phyloP scores from a whole-genome alignment of 2,797 vertebrate genomes.

The Galaxias olidus region DNA sequence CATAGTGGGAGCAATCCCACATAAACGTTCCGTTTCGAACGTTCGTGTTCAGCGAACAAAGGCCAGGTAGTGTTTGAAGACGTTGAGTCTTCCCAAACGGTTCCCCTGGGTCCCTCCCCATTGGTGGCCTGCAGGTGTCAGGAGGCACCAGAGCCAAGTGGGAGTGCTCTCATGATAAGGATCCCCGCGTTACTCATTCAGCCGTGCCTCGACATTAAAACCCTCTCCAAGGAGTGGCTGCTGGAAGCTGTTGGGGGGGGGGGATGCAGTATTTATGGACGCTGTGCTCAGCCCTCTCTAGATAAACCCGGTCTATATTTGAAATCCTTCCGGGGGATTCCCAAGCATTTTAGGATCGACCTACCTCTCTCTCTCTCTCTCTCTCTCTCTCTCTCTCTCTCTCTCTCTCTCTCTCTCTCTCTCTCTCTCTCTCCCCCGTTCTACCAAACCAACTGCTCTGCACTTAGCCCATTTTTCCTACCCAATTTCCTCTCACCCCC shows the following conservation, averaged over 20 bases:
- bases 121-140: constrained; percentile 39
- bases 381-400: not conserved
- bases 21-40: too few species aligned
- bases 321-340: constrained; percentile 60
- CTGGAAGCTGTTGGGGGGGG: constrained; percentile 48
- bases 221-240: constrained; percentile 66
- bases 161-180: constrained; percentile 58
- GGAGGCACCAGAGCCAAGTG: constrained; percentile 47
- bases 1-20: too few species aligned
- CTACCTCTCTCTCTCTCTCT: constrained; percentile 45
- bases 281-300: constrained; percentile 59
- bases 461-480: not conserved
- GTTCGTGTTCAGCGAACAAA: too few species aligned
- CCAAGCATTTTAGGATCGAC: constrained; percentile 45
- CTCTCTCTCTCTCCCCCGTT: not conserved
- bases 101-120: constrained; percentile 19
- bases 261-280: constrained; percentile 71
- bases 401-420: not conserved
- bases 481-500: not conserved
- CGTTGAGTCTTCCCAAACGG: constrained; percentile 29
- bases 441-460: not conserved
- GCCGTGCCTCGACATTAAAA: constrained; percentile 70
- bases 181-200: constrained; percentile 65
- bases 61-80: too few species aligned
- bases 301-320: constrained; percentile 69